Evolutionary conservation across 2,797 vertebrate species (phyloP).

Genomic region (Loris lydekkerianus): DNA sequence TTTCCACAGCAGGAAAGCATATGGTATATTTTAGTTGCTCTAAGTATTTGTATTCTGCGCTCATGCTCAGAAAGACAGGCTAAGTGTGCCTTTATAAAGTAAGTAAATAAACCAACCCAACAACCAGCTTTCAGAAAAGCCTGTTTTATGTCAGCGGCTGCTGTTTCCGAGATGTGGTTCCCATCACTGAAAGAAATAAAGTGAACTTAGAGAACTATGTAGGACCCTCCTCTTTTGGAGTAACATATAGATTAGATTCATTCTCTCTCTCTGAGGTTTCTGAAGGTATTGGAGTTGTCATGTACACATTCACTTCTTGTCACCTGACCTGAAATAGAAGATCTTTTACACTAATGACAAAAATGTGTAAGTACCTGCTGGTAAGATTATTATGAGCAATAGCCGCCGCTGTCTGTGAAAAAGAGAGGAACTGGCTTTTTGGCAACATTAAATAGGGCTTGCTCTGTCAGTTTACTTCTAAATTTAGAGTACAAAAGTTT

Average conservation of each 20-base stretch:
- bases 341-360: constrained; percentile 39
- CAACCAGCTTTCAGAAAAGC: constrained; percentile 32
- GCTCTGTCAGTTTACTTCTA: neutral
- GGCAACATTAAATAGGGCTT: constrained; percentile 18
- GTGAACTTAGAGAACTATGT: neutral
- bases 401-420: neutral
- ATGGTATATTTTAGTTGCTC: neutral
- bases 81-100: constrained; percentile 56
- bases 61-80: neutral
- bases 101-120: constrained; percentile 51
- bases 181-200: constrained; percentile 3
- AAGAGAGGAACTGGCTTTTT: neutral
- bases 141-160: neutral
- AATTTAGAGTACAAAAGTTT: neutral
- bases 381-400: constrained; percentile 15
- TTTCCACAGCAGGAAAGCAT: constrained; percentile 9
- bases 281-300: neutral
- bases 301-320: constrained; percentile 40
- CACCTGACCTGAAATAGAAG: constrained; percentile 52
- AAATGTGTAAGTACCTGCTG: neutral
- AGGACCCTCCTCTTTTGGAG: neutral
- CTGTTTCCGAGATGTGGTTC: neutral
- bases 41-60: constrained; percentile 36
- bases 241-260: neutral
- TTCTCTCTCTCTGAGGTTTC: neutral